A percentile compares a stretch with the other conserved stretches of the same genome.
Evolutionary conservation across 1,140 invertebrate genomes (phyloP).

Genomic region (Drosophila littoralis): DNA sequence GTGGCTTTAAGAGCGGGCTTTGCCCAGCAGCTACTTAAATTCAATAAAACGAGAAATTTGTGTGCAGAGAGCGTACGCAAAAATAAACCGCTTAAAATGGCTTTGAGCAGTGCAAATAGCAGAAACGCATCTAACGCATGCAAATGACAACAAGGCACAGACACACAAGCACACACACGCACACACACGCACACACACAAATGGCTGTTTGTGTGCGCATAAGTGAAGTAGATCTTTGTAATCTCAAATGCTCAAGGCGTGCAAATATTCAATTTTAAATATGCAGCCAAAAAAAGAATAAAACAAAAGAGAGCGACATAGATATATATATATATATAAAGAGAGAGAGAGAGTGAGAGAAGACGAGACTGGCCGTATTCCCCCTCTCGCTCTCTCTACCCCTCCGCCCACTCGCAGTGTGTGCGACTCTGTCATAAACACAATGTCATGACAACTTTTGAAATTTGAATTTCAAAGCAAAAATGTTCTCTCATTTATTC

Average conservation of each 20-base stretch:
- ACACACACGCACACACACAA: slow-evolving; percentile 4
- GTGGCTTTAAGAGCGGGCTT: neutral
- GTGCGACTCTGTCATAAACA: slow-evolving; percentile 68
- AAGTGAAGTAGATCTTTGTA: slow-evolving; percentile 81
- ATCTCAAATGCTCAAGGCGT: slow-evolving; percentile 80
- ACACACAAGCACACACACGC: slow-evolving; percentile 37
- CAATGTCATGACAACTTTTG: slow-evolving; percentile 83
- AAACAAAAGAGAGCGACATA: slow-evolving; percentile 34
- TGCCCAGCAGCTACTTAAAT: slow-evolving; percentile 31
- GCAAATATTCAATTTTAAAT: slow-evolving; percentile 83
- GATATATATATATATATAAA: neutral
- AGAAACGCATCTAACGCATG: slow-evolving; percentile 71
- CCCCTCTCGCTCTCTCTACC: neutral
- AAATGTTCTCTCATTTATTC: slow-evolving; percentile 73
- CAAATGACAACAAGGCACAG: slow-evolving; percentile 70
- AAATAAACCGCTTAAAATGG: slow-evolving; percentile 80
- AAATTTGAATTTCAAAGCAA: slow-evolving; percentile 83
- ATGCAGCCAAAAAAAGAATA: slow-evolving; percentile 58
- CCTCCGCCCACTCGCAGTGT: neutral
- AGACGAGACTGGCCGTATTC: neutral
- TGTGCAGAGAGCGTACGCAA: slow-evolving; percentile 58
- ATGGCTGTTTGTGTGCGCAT: slow-evolving; percentile 58
- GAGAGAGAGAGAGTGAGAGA: neutral
- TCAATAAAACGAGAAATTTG: slow-evolving; percentile 47
- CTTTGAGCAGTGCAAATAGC: slow-evolving; percentile 78